Evolutionary conservation across 2,888 invertebrate species (phyloP).

Genomic region (Cephus spinipes): DNA sequence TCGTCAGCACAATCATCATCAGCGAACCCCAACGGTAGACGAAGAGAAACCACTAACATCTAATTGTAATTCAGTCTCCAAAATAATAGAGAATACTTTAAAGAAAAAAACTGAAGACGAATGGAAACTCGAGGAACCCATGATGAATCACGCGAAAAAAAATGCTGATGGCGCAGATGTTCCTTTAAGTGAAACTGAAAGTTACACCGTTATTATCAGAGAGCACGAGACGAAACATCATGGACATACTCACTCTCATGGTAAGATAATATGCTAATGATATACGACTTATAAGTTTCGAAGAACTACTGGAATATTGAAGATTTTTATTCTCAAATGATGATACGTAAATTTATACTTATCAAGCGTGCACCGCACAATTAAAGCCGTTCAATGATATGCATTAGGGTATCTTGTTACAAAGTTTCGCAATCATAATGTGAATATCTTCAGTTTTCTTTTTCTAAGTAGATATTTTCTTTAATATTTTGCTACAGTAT

Average conservation of each 20-base stretch:
- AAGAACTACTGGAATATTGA: background rate
- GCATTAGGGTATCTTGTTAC: too few relatives aligned
- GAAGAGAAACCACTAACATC: conserved; percentile 62
- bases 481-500: too few relatives aligned
- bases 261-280: conserved; percentile 31
- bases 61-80: conserved; percentile 54
- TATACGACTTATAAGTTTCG: background rate
- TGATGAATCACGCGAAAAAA: conserved; percentile 45
- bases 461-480: too few relatives aligned
- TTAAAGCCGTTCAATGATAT: too few relatives aligned
- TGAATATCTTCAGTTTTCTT: too few relatives aligned
- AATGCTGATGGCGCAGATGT: conserved; percentile 43
- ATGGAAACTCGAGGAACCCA: conserved; percentile 57
- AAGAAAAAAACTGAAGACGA: conserved; percentile 56
- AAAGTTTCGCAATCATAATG: too few relatives aligned
- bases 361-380: too few relatives aligned
- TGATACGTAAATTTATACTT: too few relatives aligned
- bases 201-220: conserved; percentile 82
- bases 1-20: conserved; percentile 55
- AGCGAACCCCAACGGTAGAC: conserved; percentile 54
- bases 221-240: conserved; percentile 83
- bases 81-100: conserved; percentile 49
- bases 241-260: conserved; percentile 89
- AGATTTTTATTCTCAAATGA: too few relatives aligned
- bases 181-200: conserved; percentile 73